Evolutionary conservation across 2,113 vertebrate genomes (phyloP), one percentile per base, ranked within the genome.

Genomic region (Papio anubis): DNA sequence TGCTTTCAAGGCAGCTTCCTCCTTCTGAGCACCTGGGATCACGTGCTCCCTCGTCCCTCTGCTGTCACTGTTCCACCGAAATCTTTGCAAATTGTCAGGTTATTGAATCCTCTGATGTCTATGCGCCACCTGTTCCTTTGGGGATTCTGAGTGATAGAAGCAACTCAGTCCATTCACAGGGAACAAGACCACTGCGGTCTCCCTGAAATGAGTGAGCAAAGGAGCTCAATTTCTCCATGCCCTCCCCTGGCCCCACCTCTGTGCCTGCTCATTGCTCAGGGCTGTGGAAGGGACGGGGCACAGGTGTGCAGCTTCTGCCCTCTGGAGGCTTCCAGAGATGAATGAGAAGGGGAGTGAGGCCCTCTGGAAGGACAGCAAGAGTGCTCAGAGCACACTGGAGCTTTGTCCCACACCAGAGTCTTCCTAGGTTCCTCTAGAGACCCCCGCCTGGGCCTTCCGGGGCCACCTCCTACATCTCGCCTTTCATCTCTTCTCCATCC

Each of bases 231-330:
- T 52, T 79, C n/a, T 20, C 21, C 4, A 8, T 1, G 1, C 1
- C 7, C 5, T 64, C 32, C 25, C 18, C 86, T 5, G 17, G 8
- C 13, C 6, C 61, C 1, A 5, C 25, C 25, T 61, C 35, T 68
- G 40, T 30, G 23, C 2, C 16, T 40, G 1, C 5, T 12, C 6
- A 5, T 18, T 4, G 32, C 30, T 68, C 52, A 25, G 25, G 25
- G 17, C 17, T 38, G 7, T 5, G 12, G 32, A 13, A 2, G 8
- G 17, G 1, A 3, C 1, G 0, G 2, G 12, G 6, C 2, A 3
- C 3, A 5, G 59, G 13, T 48, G 50, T 10, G 9, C 2, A 89
- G 72, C 25, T 18, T 16, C 10, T 75, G 43, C 10, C 57, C 45
- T 68, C 3, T 2, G 43, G 45, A 66, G 75, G 38, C 72, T 30